Base-by-base conservation (phyloP, 2,888 invertebrate species). In the Pharmacophagus antenor region DNA sequence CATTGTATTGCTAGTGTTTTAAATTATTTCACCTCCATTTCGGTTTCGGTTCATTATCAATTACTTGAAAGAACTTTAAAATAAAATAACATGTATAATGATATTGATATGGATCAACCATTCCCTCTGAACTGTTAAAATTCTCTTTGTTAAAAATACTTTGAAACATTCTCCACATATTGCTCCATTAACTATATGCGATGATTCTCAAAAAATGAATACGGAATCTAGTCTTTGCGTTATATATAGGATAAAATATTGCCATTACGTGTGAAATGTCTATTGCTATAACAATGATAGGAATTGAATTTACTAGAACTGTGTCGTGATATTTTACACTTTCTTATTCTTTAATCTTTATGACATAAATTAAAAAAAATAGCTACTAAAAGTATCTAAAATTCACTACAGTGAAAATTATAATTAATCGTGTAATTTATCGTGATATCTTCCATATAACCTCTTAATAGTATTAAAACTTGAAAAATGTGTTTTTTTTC, bases 21-120 rank as follows among this genome's bases (percentile, higher is more conserved):
- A 18, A 53, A 15, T 22, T 27, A 55, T 70, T 72, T 72, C 67
- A 80, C 80, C 72, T 74, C 70, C 72, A 75, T 63, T 61, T 69
- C 8, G 71, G 69, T 57, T 69, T 64, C 10, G 71, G 64, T 56
- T 71, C 73, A 41, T 74, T 56, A 61, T 82, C 78, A 4, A 74
- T 64, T 2, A 85, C 74, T 65, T 77, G 73, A 67, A 78, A 85
- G 5, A 63, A 58, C 56, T 73, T 79, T n/a, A 74, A 62, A 0
- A 78, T 6, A 31, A 66, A 66, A 65, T 76, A 80, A 55, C 82
- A 82, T 6, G 68, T 73, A 42, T 63, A 63, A 65, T 86, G 79
- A 71, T 78, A 85, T 58, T 79, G 68, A 62, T 72, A 75, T 7
- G 85, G 80, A 64, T 83, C 71, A 1, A 85, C 64, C 52, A 73